These are phyloP conservation scores for Catostomus latipinnis DNA, from an alignment of 2,797 vertebrate genomes.

Conservation along the genomic window DNA sequence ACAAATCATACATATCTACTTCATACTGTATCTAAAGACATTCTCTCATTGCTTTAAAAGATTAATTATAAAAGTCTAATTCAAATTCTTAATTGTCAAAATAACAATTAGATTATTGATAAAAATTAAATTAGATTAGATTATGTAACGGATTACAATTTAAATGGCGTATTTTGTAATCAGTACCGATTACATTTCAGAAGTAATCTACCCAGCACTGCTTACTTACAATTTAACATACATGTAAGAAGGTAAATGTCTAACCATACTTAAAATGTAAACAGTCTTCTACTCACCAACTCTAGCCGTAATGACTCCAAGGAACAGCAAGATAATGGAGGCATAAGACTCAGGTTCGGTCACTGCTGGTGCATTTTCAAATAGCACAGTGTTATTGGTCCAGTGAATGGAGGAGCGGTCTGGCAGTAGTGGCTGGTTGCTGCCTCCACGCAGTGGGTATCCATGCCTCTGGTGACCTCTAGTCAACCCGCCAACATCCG, in stretches of 20 bases:
- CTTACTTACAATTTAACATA: background rate
- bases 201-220: background rate
- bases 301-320: conserved; percentile 83
- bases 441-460: conserved; percentile 74
- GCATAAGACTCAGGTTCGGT: conserved; percentile 78
- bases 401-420: conserved; percentile 84
- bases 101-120: too few species aligned
- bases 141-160: too few species aligned
- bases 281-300: conserved; percentile 72
- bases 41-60: too few species aligned
- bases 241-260: background rate
- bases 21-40: too few species aligned
- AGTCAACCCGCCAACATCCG: conserved; percentile 70
- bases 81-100: too few species aligned
- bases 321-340: conserved; percentile 83
- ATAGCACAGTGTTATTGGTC: conserved; percentile 85
- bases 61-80: too few species aligned
- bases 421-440: conserved; percentile 81
- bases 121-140: too few species aligned
- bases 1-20: too few species aligned
- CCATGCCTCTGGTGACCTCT: conserved; percentile 56
- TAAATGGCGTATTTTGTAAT: too few species aligned
- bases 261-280: background rate
- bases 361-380: conserved; percentile 76
- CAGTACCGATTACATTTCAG: too few species aligned